Percentiles rank a stretch among this genome's conserved stretches.
These are phyloP conservation scores for Liasis olivaceus DNA, from an alignment of 2,797 vertebrate species.

Conservation along the genomic window DNA sequence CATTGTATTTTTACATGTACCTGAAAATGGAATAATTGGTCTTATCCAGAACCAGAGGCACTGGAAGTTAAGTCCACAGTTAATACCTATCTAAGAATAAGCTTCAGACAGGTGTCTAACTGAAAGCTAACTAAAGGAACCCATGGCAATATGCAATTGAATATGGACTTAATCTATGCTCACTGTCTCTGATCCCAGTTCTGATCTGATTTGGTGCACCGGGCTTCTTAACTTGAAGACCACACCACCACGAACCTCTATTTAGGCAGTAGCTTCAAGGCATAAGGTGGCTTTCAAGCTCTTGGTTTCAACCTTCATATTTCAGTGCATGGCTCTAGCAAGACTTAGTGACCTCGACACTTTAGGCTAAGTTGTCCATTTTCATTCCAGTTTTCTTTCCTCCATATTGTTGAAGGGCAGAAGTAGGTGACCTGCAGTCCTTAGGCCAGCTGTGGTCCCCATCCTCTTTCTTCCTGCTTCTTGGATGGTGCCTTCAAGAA, in stretches of 20 bases:
- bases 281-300: background rate
- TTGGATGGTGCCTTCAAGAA: background rate
- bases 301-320: background rate
- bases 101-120: background rate
- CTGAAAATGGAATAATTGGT: background rate
- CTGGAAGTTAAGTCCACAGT: background rate
- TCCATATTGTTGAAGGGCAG: background rate
- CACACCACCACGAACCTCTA: background rate
- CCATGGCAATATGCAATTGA: background rate
- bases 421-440: background rate
- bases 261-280: background rate
- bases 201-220: background rate
- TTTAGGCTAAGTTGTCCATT: background rate
- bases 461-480: background rate
- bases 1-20: background rate
- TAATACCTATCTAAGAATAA: background rate
- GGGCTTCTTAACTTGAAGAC: background rate
- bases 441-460: background rate
- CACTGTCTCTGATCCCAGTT: background rate
- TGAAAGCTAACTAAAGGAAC: background rate
- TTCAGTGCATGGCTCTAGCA: background rate
- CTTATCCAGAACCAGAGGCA: background rate
- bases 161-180: background rate
- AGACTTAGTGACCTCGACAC: background rate
- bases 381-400: background rate